Base-by-base conservation (phyloP, 2,888 invertebrate genomes). In the Melinopterus prodromus region DNA sequence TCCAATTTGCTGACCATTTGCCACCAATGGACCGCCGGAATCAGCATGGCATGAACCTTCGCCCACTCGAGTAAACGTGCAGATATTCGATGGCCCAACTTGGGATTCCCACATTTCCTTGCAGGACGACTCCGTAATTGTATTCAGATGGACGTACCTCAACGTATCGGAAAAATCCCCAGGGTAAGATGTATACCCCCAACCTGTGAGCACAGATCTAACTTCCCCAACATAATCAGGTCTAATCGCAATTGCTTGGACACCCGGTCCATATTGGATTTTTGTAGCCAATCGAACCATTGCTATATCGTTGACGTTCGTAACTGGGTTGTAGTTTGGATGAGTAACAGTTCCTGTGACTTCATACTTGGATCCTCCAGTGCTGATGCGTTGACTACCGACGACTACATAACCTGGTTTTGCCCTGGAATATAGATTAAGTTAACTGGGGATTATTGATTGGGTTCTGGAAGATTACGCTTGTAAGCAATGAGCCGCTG, bases 131-230 rank as follows among this genome's bases (percentile, higher is more conserved):
- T 35, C 69, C 6, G 69, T 72, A 72, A 71, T n/a, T 70, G 72
- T 16, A 79, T 35, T 36, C 72, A 71, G 0, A 74, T 72, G 72
- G 76, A 76, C 26, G 26, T 26, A 26, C 26, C 3, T 26, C 3
- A 26, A 26, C 26, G 26, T 26, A 26, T 26, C 26, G 16, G 75
- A 38, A 16, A 70, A 3, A 14, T 2, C 16, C n/a, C 75, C 35
- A 36, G n/a, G 74, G 7, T 16, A 35, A 36, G 74, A 74, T 12
- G n/a, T 37, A 36, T 35, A 36, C 7, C 74, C 74, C 91, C 91
- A 91, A 14, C 91, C 91, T 36, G 90, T 90, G 76, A 90, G 90
- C 70, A 87, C 87, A 77, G 90, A 90, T 16, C 86, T 87, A 71
- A 83, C 81, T 38, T 86, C 86, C 76, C 86, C 87, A 14, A 82